Evolutionary conservation across 2,797 vertebrate genomes (phyloP).

Genomic region (Rhyacichthys aspro): DNA sequence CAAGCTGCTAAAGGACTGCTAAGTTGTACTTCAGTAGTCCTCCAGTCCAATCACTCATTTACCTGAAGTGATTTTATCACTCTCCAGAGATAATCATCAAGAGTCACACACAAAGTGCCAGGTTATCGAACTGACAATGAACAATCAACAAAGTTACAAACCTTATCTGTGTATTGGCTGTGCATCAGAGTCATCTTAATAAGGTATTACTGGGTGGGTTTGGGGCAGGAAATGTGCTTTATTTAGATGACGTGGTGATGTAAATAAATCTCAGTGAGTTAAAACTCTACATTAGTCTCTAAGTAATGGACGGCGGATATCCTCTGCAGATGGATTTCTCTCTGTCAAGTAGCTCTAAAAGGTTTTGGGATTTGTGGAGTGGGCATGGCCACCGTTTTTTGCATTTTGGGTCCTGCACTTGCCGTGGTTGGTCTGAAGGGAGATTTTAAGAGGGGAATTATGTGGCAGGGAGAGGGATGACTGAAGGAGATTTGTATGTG

Average conservation of each 20-base stretch:
- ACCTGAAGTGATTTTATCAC: slow-evolving; percentile 82
- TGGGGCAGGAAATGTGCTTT: slow-evolving; percentile 43
- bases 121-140: slow-evolving; percentile 66
- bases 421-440: slow-evolving; percentile 72
- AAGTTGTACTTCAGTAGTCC: slow-evolving; percentile 79
- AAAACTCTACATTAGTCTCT: slow-evolving; percentile 73
- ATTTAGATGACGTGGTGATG: slow-evolving; percentile 63
- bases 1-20: slow-evolving; percentile 79
- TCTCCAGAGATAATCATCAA: slow-evolving; percentile 77
- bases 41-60: slow-evolving; percentile 83
- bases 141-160: slow-evolving; percentile 76
- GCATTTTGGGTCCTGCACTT: slow-evolving; percentile 71
- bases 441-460: slow-evolving; percentile 78
- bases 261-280: slow-evolving; percentile 72
- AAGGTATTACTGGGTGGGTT: slow-evolving; percentile 54
- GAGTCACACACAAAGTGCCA: slow-evolving; percentile 71
- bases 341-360: slow-evolving; percentile 81
- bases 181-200: slow-evolving; percentile 42
- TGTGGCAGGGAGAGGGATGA: slow-evolving; percentile 68
- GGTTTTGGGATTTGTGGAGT: slow-evolving; percentile 79
- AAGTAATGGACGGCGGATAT: slow-evolving; percentile 75
- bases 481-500: slow-evolving; percentile 27
- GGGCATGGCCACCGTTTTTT: slow-evolving; percentile 62
- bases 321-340: slow-evolving; percentile 76
- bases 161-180: slow-evolving; percentile 40